A percentile compares a stretch with the other conserved stretches of the same genome.
These are phyloP conservation scores for Hypsopygia costalis DNA, from an alignment of 2,888 invertebrate genomes.

Conservation along the genomic window DNA sequence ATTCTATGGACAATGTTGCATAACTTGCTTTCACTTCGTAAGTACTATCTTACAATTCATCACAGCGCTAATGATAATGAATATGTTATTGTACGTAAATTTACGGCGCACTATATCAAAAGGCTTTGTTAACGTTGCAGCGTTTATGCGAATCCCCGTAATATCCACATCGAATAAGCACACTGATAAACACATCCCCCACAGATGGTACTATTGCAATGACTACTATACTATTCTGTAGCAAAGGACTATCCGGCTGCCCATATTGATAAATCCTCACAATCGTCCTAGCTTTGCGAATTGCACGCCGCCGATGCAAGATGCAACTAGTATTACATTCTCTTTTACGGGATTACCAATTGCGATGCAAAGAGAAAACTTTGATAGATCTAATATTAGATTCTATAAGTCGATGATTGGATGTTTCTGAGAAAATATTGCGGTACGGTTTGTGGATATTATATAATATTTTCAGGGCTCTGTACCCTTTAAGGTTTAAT, in stretches of 20 bases:
- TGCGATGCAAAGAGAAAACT: constrained; percentile 14
- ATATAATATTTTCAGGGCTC: no score
- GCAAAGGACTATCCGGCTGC: constrained; percentile 43
- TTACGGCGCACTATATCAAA: no score
- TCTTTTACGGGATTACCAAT: constrained; percentile 41
- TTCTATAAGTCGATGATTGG: not conserved
- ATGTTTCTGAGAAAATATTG: no score
- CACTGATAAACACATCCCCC: constrained; percentile 6
- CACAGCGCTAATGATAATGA: no score
- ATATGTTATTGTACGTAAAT: no score
- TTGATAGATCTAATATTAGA: constrained; percentile 11
- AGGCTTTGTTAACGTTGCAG: no score
- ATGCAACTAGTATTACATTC: constrained; percentile 57
- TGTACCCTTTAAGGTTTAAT: no score
- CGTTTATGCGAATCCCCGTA: not conserved
- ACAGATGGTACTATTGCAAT: constrained; percentile 32
- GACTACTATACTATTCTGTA: constrained; percentile 29
- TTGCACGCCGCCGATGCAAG: constrained; percentile 50
- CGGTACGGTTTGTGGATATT: no score
- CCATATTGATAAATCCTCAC: constrained; percentile 69
- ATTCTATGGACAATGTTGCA: no score
- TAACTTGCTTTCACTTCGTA: no score
- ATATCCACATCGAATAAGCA: not conserved
- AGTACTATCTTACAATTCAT: no score
- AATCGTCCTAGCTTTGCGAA: constrained; percentile 64